phyloP scores from a whole-genome alignment of 2,888 invertebrate genomes.

The Cotesia congregata region DNA sequence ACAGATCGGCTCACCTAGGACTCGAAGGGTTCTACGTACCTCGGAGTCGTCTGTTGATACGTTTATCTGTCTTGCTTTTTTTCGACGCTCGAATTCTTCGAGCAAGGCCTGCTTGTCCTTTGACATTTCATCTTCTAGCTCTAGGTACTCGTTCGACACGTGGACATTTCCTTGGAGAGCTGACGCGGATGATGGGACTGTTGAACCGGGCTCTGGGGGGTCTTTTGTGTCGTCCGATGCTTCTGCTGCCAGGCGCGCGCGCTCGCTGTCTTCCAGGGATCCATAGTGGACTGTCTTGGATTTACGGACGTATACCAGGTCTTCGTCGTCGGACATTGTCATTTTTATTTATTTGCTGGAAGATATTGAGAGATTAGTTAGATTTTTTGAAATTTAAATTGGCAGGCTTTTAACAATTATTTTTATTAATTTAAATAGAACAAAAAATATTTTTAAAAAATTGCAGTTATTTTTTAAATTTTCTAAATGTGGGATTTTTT shows the following conservation, averaged over 20 bases:
- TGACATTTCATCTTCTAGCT: slow-evolving; percentile 87
- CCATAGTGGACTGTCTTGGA: slow-evolving; percentile 89
- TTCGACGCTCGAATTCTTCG: slow-evolving; percentile 95
- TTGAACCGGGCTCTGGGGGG: slow-evolving; percentile 70
- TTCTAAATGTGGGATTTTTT: no score
- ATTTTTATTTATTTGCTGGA: neutral
- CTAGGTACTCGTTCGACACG: slow-evolving; percentile 79
- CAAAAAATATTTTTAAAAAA: no score
- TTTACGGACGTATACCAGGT: slow-evolving; percentile 81
- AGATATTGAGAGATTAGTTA: no score
- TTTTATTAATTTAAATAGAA: no score
- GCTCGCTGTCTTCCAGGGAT: slow-evolving; percentile 88
- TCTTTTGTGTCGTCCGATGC: slow-evolving; percentile 77
- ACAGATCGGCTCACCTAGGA: slow-evolving; percentile 96
- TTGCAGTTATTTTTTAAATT: no score
- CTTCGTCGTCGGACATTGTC: slow-evolving; percentile 88
- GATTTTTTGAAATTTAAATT: no score
- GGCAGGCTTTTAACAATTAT: no score
- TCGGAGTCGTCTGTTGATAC: slow-evolving; percentile 98
- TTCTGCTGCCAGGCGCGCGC: slow-evolving; percentile 77
- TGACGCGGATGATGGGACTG: slow-evolving; percentile 43
- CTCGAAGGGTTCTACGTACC: slow-evolving; percentile 91
- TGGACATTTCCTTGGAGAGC: slow-evolving; percentile 63
- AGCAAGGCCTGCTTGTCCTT: slow-evolving; percentile 91
- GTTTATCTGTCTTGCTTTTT: slow-evolving; percentile 94